Percentiles rank a stretch among this genome's conserved stretches.
These are phyloP conservation scores for Myripristis jacobus DNA, from an alignment of 2,797 vertebrate species.

Conservation along the genomic window DNA sequence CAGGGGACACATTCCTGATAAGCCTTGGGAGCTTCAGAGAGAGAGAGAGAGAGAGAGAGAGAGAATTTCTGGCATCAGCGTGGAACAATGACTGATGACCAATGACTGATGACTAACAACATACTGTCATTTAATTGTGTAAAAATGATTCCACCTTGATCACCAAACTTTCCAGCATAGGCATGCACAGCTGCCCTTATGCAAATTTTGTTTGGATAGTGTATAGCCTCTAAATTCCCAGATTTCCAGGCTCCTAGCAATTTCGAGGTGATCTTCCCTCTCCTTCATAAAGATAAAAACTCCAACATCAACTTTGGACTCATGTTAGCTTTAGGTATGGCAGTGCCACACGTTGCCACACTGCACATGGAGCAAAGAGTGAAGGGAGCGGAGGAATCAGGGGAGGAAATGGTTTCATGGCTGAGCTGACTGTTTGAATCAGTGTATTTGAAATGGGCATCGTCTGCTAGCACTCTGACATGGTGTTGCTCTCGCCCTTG, in stretches of 20 bases:
- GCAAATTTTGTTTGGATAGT: not conserved
- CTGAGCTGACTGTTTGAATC: slow-evolving; percentile 84
- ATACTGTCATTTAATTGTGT: slow-evolving; percentile 25
- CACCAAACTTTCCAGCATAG: not conserved
- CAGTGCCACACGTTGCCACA: slow-evolving; percentile 36
- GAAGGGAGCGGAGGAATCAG: slow-evolving; percentile 67
- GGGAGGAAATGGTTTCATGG: slow-evolving; percentile 86
- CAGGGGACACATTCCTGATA: slow-evolving; percentile 34
- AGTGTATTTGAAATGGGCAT: slow-evolving; percentile 84
- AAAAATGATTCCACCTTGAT: not conserved
- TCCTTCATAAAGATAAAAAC: no score
- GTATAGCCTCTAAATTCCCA: no score
- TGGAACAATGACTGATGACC: not conserved
- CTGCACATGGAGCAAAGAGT: slow-evolving; percentile 41
- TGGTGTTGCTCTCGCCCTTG: slow-evolving; percentile 85
- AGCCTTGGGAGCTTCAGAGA: slow-evolving; percentile 32
- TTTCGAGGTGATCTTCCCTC: no score
- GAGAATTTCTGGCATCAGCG: not conserved
- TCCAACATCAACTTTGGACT: not conserved
- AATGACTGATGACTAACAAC: no score
- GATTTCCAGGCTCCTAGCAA: no score
- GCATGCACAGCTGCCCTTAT: not conserved
- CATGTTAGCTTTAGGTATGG: slow-evolving; percentile 17
- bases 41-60: not conserved
- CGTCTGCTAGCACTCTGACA: slow-evolving; percentile 86